phyloP scores from a whole-genome alignment of 2,113 vertebrate species.

The Mastomys natalensis region DNA sequence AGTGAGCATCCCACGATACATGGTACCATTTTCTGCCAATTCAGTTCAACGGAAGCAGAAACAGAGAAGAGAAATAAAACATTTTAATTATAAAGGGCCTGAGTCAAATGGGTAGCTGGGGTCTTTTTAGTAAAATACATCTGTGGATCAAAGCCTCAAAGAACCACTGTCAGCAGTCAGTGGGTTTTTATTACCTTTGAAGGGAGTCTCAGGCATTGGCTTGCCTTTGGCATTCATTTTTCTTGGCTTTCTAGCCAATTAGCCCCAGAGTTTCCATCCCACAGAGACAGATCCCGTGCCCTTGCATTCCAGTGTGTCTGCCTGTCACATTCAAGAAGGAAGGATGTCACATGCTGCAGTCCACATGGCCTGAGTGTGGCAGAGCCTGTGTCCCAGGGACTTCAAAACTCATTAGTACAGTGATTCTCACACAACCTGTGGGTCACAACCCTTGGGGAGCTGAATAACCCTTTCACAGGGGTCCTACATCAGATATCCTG shows the following conservation, averaged over 20 bases:
- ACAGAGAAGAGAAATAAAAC: constrained; percentile 75
- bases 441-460: background rate
- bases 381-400: background rate
- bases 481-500: background rate
- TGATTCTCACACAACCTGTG: background rate
- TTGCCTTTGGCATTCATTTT: background rate
- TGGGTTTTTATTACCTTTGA: background rate
- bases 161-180: background rate
- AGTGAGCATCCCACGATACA: constrained; percentile 61
- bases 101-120: constrained; percentile 62
- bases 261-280: background rate
- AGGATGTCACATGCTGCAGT: fast-evolving
- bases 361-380: too few relatives aligned
- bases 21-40: constrained; percentile 66
- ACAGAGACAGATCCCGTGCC: background rate
- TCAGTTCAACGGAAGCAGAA: constrained; percentile 78
- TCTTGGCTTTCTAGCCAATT: background rate
- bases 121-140: constrained; percentile 48
- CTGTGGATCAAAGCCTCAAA: constrained; percentile 62
- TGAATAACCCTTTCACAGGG: background rate
- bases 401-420: background rate
- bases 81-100: constrained; percentile 61
- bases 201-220: background rate
- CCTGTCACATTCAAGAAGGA: background rate
- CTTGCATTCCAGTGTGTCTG: background rate